A percentile compares a stretch with the other conserved stretches of the same genome.
Evolutionary conservation across 2,113 vertebrate genomes (phyloP).

Genomic region (Planiliza haematocheilus): DNA sequence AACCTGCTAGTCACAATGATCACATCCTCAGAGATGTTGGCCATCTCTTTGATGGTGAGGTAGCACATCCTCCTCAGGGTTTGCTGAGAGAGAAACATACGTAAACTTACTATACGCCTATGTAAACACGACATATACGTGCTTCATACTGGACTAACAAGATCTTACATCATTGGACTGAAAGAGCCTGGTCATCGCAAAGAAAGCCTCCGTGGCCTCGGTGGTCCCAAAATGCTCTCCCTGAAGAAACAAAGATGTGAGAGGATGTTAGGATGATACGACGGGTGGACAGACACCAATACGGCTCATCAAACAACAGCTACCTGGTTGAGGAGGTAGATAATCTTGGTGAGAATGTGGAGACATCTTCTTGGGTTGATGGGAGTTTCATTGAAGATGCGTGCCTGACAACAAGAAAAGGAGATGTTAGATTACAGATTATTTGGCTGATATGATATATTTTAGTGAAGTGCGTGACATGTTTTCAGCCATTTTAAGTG

Average conservation of each 20-base stretch:
- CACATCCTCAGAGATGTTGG: constrained; percentile 98
- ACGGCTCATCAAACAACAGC: neutral
- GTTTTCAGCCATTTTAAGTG: accelerated
- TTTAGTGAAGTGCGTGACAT: accelerated
- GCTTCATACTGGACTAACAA: too few species aligned
- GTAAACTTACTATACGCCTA: too few species aligned
- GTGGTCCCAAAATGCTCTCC: constrained; percentile 97
- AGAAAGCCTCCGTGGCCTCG: constrained; percentile 97
- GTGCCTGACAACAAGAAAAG: constrained; percentile 82
- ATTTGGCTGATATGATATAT: too few species aligned
- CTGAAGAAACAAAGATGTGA: constrained; percentile 67
- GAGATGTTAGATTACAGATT: neutral
- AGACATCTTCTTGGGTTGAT: constrained; percentile 97
- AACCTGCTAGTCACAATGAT: constrained; percentile 99
- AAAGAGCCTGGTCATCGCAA: constrained; percentile 98
- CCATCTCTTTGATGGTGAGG: constrained; percentile 99
- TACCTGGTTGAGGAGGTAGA: constrained; percentile 98
- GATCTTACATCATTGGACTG: constrained; percentile 95
- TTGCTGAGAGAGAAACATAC: constrained; percentile 84
- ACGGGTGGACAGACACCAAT: neutral
- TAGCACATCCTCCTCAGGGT: constrained; percentile 98
- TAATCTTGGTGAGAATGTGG: constrained; percentile 98
- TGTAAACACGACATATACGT: too few species aligned
- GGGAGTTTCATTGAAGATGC: constrained; percentile 97
- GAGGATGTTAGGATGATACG: neutral